phyloP scores from a whole-genome alignment of 2,113 vertebrate genomes.

The Proterorhinus semilunaris region DNA sequence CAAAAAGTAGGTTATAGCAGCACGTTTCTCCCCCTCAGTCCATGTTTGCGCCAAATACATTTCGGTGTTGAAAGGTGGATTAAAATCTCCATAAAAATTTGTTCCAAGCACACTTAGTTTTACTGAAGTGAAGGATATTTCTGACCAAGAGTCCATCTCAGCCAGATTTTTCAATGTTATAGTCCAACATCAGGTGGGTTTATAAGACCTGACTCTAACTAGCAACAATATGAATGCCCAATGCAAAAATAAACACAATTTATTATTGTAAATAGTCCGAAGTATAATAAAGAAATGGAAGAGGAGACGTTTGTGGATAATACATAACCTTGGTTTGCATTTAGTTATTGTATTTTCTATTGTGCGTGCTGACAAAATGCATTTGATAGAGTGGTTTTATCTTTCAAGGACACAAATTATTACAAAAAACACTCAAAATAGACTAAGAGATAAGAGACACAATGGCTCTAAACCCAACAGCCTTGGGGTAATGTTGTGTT shows the following conservation, averaged over 20 bases:
- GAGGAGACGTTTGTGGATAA: neutral
- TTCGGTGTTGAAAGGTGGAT: too few species aligned
- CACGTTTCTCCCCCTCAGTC: too few species aligned
- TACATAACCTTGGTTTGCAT: neutral
- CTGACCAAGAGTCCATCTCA: neutral
- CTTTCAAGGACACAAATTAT: constrained; percentile 1
- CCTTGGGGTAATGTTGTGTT: neutral
- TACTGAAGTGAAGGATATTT: neutral
- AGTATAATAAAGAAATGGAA: neutral
- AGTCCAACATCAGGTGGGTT: neutral
- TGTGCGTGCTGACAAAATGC: neutral
- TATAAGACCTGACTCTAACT: neutral
- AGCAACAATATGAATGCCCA: neutral
- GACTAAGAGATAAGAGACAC: neutral
- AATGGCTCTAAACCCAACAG: constrained; percentile 1
- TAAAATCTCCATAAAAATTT: neutral
- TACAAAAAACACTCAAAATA: neutral
- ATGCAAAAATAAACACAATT: neutral
- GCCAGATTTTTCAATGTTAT: neutral
- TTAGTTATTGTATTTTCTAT: neutral
- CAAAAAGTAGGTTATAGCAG: too few species aligned
- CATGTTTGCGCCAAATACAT: too few species aligned
- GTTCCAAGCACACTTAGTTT: neutral
- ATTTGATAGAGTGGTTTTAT: neutral
- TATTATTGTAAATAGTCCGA: neutral